A percentile compares a stretch with the other conserved stretches of the same genome.
phyloP scores from a whole-genome alignment of 2,113 vertebrate genomes.

The Siniperca knerii region DNA sequence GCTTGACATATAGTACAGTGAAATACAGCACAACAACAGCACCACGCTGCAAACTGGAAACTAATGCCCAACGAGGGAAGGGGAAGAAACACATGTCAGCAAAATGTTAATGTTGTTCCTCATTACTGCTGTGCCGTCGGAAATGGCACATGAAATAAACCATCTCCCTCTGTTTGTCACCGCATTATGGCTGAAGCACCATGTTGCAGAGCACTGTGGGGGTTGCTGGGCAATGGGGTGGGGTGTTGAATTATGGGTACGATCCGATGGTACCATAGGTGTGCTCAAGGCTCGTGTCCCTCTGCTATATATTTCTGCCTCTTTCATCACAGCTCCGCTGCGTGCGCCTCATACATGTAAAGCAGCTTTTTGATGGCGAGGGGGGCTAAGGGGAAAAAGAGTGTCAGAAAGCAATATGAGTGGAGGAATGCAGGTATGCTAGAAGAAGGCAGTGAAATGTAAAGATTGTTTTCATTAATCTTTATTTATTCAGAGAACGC shows the following conservation, averaged over 20 bases:
- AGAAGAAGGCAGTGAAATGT: constrained; percentile 19
- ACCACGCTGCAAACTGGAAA: constrained; percentile 39
- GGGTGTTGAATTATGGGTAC: constrained; percentile 63
- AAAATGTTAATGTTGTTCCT: constrained; percentile 82
- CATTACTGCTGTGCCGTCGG: constrained; percentile 69
- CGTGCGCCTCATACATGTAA: constrained; percentile 66
- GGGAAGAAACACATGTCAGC: constrained; percentile 74
- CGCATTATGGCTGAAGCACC: constrained; percentile 41
- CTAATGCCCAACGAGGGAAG: constrained; percentile 27
- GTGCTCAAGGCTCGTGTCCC: constrained; percentile 65
- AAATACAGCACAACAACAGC: constrained; percentile 36
- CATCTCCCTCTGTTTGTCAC: constrained; percentile 56
- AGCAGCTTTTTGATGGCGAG: constrained; percentile 59
- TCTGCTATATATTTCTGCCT: constrained; percentile 68
- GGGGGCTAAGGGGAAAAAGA: background rate
- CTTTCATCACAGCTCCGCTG: constrained; percentile 69
- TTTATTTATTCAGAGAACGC: constrained; percentile 54
- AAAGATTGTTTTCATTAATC: constrained; percentile 62
- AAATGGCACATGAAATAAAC: constrained; percentile 78
- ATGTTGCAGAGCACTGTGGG: constrained; percentile 2
- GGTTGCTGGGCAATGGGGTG: background rate
- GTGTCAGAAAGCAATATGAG: constrained; percentile 36
- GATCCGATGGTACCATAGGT: constrained; percentile 48
- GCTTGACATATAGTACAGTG: constrained; percentile 26
- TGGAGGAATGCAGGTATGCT: constrained; percentile 30